Base-by-base conservation (phyloP, 2,888 invertebrate genomes). In the Xanthostigma xanthostigma region DNA sequence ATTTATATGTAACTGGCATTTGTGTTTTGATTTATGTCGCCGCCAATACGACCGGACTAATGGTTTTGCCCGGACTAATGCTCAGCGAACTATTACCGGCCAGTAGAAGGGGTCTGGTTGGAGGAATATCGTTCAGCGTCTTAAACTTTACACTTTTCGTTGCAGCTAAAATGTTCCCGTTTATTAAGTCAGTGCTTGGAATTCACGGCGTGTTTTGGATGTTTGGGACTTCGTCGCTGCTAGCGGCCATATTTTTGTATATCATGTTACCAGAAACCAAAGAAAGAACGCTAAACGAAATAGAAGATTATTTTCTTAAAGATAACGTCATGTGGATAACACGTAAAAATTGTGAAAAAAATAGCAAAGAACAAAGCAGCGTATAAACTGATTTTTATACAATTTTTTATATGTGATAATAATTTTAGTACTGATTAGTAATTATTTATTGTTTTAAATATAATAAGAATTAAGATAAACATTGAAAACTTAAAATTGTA, bases 271-370 rank as follows among this genome's bases (percentile, higher is more conserved):
- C 86, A 9, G 86, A 86, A 66, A 85, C 86, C 0, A 85, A 81
- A 62, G 79, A 80, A 37, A 74, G 76, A 50, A 79, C 78, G 8
- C 65, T 86, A 40, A 71, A 78, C 47, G 79, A 86, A 64, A 85
- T 86, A 54, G 85, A 86, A 64, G 81, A 85, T 66, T 85, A 86
- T 63, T 86, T 86, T 60, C 74, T 78, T 56, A 78, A 78, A 55
- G 65, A 74, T 37, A 79, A 78, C 59, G 71, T 78, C 60, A 58
- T 79, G 49, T 82, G 81, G 81, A 62, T 72, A 40, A 70, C 68
- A 8, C 68, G 74, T 44, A 68, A 73, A 51, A 72, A 69, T 27
- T 27, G 27, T 27, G 27, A 3, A 27, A 27, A 27, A 27, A 27
- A 27, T 27, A 27, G 6, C 27, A 27, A 27, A 27, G 27, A 27